Base-by-base conservation (phyloP, 2,797 vertebrate genomes). In the Naso thynnoides region DNA sequence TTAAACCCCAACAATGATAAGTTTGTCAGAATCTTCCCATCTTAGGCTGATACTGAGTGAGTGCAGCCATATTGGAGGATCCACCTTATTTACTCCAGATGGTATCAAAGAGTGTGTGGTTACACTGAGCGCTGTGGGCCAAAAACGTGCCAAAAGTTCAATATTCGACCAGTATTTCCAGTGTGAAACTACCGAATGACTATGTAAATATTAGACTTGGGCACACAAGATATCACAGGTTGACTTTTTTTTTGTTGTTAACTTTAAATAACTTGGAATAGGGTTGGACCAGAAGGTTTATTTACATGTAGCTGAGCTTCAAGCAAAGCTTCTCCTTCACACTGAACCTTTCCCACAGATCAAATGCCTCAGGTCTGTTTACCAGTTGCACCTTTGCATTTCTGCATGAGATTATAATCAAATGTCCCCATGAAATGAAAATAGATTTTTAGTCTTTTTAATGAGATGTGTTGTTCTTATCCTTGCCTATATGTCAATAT, bases 121-220 rank as follows among this genome's bases (percentile, higher is more conserved):
- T 1, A 19, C n/a, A 48, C 21, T 19, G 7, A 8, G 18, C 31
- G 21, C 42, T 27, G 3, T 19, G 3, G 11, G 33, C 31, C 10
- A 52, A 53, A 7, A 36, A 14, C 8, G 7, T 24, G 2, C 7
- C 3, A 23, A 24, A 16, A 47, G 41, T 23, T n/a, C 0, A 66
- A 39, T 47, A 60, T 67, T 74, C 67, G 48, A 63, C 14, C 11
- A 55, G 31, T 27, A 31, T 33, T 21, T 4, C 2, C 36, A 4
- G 6, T 19, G 21, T 13, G 42, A 21, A 49, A 27, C n/a, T n/a
- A 19, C n/a, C 23, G 39, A 53, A 21, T 23, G 21, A 31, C 27
- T 10, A 39, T 2, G 65, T 64, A 26, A 62, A 61, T 57, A 68
- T 50, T 72, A 45, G 23, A 39, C 10, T 16, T 11, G 1, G 13